Percentiles rank a stretch among this genome's conserved stretches.
Evolutionary conservation across 2,113 vertebrate genomes (phyloP).

Genomic region (Andinoacara biseriatus): DNA sequence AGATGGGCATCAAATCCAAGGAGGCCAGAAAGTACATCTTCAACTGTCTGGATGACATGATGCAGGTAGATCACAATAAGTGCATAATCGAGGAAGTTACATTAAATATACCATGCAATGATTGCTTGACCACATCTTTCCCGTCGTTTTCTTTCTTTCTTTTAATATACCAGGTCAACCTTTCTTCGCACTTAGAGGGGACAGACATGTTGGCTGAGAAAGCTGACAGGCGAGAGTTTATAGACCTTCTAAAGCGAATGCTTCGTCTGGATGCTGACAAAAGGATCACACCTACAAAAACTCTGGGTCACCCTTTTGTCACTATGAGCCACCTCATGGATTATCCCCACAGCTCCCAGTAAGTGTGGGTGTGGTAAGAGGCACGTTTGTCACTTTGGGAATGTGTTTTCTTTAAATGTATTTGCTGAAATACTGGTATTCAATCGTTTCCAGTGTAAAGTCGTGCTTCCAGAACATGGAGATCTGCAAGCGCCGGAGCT

Average conservation of each 20-base stretch:
- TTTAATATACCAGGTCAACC: constrained; percentile 86
- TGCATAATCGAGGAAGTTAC: background rate
- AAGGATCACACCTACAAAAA: constrained; percentile 96
- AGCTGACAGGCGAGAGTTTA: constrained; percentile 95
- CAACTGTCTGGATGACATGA: constrained; percentile 99
- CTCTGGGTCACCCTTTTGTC: constrained; percentile 94
- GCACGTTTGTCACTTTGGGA: background rate
- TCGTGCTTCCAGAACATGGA: constrained; percentile 99
- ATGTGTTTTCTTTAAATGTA: background rate
- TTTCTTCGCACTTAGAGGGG: constrained; percentile 95
- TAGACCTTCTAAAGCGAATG: constrained; percentile 98
- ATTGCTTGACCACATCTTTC: background rate
- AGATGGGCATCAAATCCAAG: constrained; percentile 98
- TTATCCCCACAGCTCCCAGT: constrained; percentile 98
- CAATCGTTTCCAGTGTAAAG: constrained; percentile 85
- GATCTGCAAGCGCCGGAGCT: constrained; percentile 93
- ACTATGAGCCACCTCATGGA: constrained; percentile 97
- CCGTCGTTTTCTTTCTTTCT: no score
- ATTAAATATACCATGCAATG: background rate
- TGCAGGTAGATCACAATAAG: constrained; percentile 83
- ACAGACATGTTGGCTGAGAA: constrained; percentile 99
- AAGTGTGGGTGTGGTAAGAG: constrained; percentile 71
- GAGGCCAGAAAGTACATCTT: constrained; percentile 99
- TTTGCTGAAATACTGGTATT: background rate
- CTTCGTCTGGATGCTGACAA: constrained; percentile 99